phyloP scores from a whole-genome alignment of 1,140 invertebrate genomes.

The Plectrocnemia conspersa region DNA sequence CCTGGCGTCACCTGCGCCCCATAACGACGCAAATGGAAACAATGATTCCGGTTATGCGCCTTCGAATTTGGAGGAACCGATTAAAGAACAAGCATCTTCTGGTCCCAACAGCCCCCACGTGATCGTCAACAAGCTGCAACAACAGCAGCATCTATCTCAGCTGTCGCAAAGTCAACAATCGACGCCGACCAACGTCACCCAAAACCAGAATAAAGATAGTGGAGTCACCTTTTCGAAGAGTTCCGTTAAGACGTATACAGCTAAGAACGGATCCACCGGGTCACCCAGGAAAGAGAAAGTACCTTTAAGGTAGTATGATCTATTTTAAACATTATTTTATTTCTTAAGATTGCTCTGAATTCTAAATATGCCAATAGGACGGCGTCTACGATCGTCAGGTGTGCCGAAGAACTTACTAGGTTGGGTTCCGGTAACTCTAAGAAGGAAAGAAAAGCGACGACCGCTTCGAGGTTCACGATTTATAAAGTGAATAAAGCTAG shows the following conservation, averaged over 20 bases:
- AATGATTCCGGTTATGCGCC: slow-evolving; percentile 75
- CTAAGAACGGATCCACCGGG: slow-evolving; percentile 26
- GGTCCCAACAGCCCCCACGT: slow-evolving; percentile 53
- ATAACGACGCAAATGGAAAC: slow-evolving; percentile 68
- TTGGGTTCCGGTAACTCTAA: slow-evolving; percentile 49
- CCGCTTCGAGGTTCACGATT: slow-evolving; percentile 78
- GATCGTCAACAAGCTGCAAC: slow-evolving; percentile 24
- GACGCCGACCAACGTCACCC: neutral
- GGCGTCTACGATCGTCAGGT: slow-evolving; percentile 49
- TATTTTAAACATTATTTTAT: slow-evolving; percentile 6
- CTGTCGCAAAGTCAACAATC: slow-evolving; percentile 8
- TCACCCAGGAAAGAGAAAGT: slow-evolving; percentile 23
- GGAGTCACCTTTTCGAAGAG: slow-evolving; percentile 14
- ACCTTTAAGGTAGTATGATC: slow-evolving; percentile 21
- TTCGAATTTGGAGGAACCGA: slow-evolving; percentile 58
- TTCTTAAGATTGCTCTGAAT: too few relatives aligned
- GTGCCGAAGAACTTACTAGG: slow-evolving; percentile 45
- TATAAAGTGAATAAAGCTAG: slow-evolving; percentile 93
- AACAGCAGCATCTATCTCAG: slow-evolving; percentile 3
- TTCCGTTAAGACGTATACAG: neutral
- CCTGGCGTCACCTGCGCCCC: slow-evolving; percentile 44
- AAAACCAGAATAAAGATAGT: slow-evolving; percentile 9
- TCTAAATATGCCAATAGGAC: slow-evolving; percentile 49
- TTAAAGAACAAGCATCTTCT: slow-evolving; percentile 41
- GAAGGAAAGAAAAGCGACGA: slow-evolving; percentile 64